Conservation (phyloP, 2,113 vertebrate genomes). For the Aegotheles bennettii region DNA sequence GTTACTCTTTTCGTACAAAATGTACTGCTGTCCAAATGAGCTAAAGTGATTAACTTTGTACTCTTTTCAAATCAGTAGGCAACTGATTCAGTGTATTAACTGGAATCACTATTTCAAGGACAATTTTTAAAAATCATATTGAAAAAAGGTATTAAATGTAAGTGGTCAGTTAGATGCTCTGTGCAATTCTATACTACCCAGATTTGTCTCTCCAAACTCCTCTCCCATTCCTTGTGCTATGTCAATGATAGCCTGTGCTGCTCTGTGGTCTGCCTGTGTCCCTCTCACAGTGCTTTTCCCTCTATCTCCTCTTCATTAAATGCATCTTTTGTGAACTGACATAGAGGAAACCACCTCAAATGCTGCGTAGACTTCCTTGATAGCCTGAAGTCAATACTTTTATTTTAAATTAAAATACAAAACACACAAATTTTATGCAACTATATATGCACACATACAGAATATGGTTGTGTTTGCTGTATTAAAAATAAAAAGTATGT, state of each 20-base stretch:
- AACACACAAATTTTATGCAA: not conserved
- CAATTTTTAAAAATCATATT: not conserved
- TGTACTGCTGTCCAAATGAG: not conserved
- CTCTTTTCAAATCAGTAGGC: not conserved
- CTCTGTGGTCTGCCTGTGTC: not conserved
- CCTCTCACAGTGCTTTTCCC: not conserved
- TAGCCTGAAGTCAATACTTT: not conserved
- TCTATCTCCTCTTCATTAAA: not conserved
- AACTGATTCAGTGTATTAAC: not conserved
- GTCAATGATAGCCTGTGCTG: not conserved
- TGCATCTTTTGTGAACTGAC: not conserved
- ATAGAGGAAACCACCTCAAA: not conserved
- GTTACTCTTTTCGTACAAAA: not conserved
- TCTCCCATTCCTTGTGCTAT: not conserved
- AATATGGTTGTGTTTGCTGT: not conserved
- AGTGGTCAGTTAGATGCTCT: not conserved
- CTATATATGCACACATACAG: not conserved
- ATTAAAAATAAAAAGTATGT: too few relatives aligned
- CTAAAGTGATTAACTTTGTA: conserved; percentile 13
- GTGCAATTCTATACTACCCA: not conserved
- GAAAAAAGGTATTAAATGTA: not conserved
- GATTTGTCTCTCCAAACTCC: not conserved
- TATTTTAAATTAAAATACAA: not conserved
- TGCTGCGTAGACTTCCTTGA: not conserved
- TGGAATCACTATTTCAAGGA: not conserved